phyloP scores from a whole-genome alignment of 2,113 vertebrate species.

The Sturnira hondurensis region DNA sequence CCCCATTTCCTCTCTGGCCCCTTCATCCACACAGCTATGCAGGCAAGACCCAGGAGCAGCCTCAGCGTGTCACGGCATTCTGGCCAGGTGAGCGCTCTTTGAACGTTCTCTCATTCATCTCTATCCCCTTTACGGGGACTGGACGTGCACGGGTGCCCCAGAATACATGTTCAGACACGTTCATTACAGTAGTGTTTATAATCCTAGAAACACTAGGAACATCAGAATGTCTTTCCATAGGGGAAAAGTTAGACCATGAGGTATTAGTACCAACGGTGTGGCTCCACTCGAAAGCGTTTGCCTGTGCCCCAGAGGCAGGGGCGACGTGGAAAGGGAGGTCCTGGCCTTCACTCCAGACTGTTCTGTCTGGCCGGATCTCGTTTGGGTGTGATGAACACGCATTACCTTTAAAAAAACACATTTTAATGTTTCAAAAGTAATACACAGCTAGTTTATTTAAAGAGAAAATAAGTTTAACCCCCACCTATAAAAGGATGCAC shows the following conservation, averaged over 20 bases:
- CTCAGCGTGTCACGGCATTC: no score
- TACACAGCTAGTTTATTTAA: not conserved
- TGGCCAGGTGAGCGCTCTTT: not conserved
- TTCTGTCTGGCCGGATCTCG: not conserved
- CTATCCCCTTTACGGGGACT: no score
- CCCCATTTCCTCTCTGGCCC: not conserved
- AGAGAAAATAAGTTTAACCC: not conserved
- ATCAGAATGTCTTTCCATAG: not conserved
- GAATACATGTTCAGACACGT: not conserved
- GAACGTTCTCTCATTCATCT: not conserved
- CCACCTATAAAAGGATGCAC: not conserved
- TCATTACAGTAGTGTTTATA: not conserved
- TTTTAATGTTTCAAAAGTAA: not conserved
- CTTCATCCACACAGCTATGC: rapidly evolving
- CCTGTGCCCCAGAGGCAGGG: not conserved
- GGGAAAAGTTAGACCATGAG: not conserved
- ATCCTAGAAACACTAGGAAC: not conserved
- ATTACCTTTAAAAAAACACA: not conserved
- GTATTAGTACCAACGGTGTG: not conserved
- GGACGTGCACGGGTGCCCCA: not conserved
- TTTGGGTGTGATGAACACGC: not conserved
- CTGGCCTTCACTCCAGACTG: not conserved
- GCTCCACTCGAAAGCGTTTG: not conserved
- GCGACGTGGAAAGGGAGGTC: no score
- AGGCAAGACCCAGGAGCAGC: not conserved